phyloP scores from a whole-genome alignment of 2,113 vertebrate species.

The Sula dactylatra region DNA sequence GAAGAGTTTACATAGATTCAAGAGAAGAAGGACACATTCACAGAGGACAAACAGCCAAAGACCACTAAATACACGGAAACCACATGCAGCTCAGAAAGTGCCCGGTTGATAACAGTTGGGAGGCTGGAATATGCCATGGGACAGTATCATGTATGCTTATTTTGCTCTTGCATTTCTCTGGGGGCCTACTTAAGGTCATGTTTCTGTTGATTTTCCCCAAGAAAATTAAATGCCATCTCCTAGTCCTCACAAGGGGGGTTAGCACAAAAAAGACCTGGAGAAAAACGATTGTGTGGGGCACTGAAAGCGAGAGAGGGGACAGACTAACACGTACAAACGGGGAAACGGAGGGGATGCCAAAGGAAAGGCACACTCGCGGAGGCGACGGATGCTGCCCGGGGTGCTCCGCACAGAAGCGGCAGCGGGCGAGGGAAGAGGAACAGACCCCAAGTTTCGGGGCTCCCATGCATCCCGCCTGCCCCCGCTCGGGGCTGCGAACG shows the following conservation, averaged over 20 bases:
- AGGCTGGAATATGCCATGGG: background rate
- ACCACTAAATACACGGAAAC: background rate
- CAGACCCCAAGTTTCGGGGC: background rate
- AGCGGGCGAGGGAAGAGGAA: background rate
- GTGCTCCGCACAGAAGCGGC: background rate
- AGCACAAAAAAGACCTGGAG: background rate
- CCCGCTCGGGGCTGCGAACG: background rate
- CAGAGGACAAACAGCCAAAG: background rate
- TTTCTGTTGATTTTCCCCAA: background rate
- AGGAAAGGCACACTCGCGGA: background rate
- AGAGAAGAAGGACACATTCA: background rate
- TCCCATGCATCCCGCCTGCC: background rate
- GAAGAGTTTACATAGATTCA: background rate
- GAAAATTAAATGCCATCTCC: background rate
- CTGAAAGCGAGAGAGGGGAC: background rate
- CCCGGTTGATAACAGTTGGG: background rate
- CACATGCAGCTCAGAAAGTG: background rate
- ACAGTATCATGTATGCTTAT: fast-evolving
- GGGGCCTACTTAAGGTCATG: background rate
- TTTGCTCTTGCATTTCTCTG: background rate
- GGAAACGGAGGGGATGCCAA: background rate
- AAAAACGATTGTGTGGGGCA: background rate
- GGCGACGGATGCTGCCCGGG: background rate
- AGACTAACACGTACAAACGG: background rate
- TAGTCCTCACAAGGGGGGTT: too few relatives aligned